Conservation (phyloP, 2,888 invertebrate species). For the Anoplius nigerrimus region DNA sequence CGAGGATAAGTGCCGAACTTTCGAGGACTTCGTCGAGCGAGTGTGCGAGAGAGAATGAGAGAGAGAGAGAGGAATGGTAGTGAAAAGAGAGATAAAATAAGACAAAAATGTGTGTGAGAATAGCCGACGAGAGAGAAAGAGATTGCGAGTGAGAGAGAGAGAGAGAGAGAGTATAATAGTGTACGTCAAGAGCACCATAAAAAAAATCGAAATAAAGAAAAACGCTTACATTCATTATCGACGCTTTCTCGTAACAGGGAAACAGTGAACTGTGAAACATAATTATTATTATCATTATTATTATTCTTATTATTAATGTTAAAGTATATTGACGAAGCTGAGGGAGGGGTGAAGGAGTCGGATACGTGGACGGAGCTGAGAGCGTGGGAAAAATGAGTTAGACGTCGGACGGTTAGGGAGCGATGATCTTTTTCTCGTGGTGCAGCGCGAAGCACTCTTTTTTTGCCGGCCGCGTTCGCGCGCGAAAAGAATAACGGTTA, state of each 20-base stretch:
- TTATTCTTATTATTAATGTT: conserved; percentile 47
- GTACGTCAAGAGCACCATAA: conserved; percentile 13
- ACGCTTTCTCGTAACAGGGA: conserved; percentile 51
- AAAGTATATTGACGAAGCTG: conserved; percentile 17
- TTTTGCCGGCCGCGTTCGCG: too few species aligned
- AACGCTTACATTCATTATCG: conserved; percentile 45
- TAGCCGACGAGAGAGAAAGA: conserved; percentile 9
- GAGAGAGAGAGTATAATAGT: conserved; percentile 15
- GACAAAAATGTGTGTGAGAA: conserved; percentile 1
- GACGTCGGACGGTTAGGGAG: conserved; percentile 6
- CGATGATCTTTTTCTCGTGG: too few species aligned
- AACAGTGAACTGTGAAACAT: conserved; percentile 56
- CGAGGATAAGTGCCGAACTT: conserved; percentile 26
- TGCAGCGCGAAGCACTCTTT: too few species aligned
- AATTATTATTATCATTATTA: too few species aligned
- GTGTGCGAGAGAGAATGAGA: conserved; percentile 16
- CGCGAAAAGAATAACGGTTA: too few species aligned
- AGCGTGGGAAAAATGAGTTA: conserved; percentile 20
- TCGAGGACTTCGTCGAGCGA: conserved; percentile 22
- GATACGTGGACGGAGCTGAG: too few species aligned
- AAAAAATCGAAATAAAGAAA: conserved; percentile 20
- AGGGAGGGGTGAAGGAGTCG: conserved; percentile 5
- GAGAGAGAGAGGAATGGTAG: conserved; percentile 2
- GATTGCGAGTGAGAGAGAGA: conserved; percentile 15
- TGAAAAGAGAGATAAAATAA: conserved; percentile 13